These are phyloP conservation scores for Daptonema setosum DNA, from an alignment of 2,888 invertebrate species.

Conservation along the genomic window DNA sequence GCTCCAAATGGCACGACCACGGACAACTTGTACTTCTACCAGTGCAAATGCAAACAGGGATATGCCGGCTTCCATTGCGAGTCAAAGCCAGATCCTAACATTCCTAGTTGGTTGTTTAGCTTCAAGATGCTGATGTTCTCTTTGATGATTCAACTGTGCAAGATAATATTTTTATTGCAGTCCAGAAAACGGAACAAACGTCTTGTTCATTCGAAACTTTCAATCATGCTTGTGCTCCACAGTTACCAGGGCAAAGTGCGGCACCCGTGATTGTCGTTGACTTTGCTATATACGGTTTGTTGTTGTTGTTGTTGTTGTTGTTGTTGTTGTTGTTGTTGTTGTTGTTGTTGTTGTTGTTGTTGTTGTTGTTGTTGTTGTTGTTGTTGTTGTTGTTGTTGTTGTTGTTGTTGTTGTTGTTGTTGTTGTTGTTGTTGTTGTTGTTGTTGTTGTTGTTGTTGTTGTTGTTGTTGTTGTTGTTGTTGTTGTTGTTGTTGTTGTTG, in stretches of 20 bases:
- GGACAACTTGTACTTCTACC: background rate
- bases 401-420: no score
- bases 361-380: no score
- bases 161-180: background rate
- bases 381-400: no score
- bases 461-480: no score
- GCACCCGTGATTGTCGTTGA: background rate
- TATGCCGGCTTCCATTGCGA: background rate
- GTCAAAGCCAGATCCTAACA: background rate
- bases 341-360: no score
- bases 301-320: no score
- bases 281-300: background rate
- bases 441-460: no score
- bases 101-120: background rate
- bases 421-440: no score
- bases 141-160: background rate
- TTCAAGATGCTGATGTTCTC: no score
- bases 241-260: background rate
- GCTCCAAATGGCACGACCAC: background rate
- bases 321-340: no score
- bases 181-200: background rate
- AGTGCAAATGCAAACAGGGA: background rate
- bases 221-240: background rate
- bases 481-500: no score
- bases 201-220: background rate